Percentiles rank a stretch among this genome's conserved stretches.
Conservation (phyloP, 2,113 vertebrate genomes). For the Sinocyclocheilus anophthalmus region DNA sequence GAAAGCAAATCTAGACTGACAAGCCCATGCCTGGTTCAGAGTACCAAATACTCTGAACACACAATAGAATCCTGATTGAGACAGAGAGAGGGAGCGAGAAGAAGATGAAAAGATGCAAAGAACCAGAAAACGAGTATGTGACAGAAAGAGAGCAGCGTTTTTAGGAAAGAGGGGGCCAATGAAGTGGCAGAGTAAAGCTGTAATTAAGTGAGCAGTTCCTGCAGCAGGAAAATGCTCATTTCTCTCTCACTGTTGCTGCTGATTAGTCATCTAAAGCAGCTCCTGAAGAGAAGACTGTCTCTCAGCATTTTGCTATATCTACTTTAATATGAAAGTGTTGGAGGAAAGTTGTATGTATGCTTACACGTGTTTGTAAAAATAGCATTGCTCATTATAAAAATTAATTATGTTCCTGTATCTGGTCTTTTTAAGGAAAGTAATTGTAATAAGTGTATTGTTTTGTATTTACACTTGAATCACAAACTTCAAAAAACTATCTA, state of each 20-base stretch:
- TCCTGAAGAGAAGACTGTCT: slow-evolving; percentile 7
- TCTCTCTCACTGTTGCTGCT: slow-evolving; percentile 20
- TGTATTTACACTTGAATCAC: background rate
- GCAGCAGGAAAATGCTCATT: slow-evolving; percentile 37
- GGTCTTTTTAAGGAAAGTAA: background rate
- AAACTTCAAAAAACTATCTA: background rate
- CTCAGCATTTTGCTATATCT: background rate
- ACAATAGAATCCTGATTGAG: slow-evolving; percentile 31
- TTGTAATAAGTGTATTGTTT: background rate
- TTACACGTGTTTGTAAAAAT: background rate
- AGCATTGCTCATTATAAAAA: background rate
- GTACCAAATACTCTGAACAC: slow-evolving; percentile 15
- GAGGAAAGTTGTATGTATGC: background rate
- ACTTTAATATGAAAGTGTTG: slow-evolving; percentile 1
- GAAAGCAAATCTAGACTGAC: slow-evolving; percentile 37
- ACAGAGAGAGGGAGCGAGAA: slow-evolving; percentile 6
- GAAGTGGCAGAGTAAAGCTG: slow-evolving; percentile 36
- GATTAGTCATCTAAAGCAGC: slow-evolving; percentile 26
- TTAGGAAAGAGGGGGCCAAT: background rate
- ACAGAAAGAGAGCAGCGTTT: slow-evolving; percentile 42
- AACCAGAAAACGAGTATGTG: background rate
- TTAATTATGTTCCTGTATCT: background rate
- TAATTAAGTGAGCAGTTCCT: slow-evolving; percentile 29
- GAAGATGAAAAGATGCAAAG: slow-evolving; percentile 17
- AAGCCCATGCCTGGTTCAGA: background rate